Base-by-base conservation (phyloP, 2,888 invertebrate genomes). In the Micropterix aruncella region DNA sequence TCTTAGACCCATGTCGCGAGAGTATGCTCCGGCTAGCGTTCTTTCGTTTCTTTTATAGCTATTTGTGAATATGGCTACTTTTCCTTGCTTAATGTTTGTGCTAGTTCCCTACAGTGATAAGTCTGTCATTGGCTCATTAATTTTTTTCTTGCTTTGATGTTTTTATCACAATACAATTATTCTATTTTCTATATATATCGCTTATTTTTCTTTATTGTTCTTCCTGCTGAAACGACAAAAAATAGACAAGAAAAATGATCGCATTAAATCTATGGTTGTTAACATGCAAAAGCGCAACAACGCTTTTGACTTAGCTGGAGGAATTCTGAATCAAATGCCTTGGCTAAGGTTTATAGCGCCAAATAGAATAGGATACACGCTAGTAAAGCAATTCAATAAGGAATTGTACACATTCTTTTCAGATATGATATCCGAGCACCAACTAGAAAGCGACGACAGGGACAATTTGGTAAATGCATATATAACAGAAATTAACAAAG, bases 331-430 rank as follows among this genome's bases (percentile, higher is more conserved):
- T 4, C 68, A 74, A 52, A 66, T 74, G 48, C 80, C 82, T 1
- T 81, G 78, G 78, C 51, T 81, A 40, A 63, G 81, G 42, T 68
- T 70, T 55, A 50, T 83, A 16, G 73, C 74, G 1, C 81, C 82
- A 0, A 66, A 76, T 49, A 62, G 57, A 48, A 71, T 73, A 1
- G 81, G 81, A 3, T 82, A 75, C 52, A 75, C 72, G 53, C 56
- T 81, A 15, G 67, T 82, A 14, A 51, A 59, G 1, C 60, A 63
- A 17, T 53, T 82, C 14, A 82, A 80, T 55, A 51, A 55, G 0
- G 68, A 78, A 52, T 56, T 82, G 12, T 27, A 7, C 12, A 5
- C 7, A 5, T 12, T 27, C 5, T 27, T 27, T 27, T 5, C 7
- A 27, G 27, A 27, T 5, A 27, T 27, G 12, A 27, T 27, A 7